These are phyloP conservation scores for Meloe dianella DNA, from an alignment of 2,888 invertebrate species.

Conservation along the genomic window DNA sequence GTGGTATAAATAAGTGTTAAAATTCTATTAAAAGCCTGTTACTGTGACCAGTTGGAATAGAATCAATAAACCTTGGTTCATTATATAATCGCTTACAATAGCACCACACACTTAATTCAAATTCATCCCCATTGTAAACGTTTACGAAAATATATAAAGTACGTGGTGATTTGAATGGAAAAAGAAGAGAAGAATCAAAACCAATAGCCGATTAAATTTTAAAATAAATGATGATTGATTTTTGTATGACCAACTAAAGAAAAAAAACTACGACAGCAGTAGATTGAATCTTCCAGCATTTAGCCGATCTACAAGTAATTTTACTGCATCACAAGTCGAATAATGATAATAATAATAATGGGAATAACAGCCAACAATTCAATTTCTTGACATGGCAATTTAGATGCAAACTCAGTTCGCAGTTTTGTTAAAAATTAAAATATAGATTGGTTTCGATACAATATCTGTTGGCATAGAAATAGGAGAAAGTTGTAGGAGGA, in stretches of 20 bases:
- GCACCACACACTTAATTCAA: constrained; percentile 2
- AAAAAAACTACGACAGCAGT: too few relatives aligned
- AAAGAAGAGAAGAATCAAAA: too few relatives aligned
- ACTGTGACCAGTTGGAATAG: not conserved
- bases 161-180: not conserved
- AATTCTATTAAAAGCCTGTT: constrained; percentile 8
- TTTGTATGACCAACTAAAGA: too few relatives aligned
- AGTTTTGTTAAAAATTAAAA: not conserved
- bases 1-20: not conserved
- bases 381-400: not conserved
- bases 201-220: too few relatives aligned
- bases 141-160: not conserved
- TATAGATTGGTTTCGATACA: too few relatives aligned
- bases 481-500: too few relatives aligned
- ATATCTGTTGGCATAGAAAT: too few relatives aligned
- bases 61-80: constrained; percentile 14
- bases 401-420: not conserved
- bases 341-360: not conserved
- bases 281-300: too few relatives aligned
- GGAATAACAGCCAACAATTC: not conserved
- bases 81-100: constrained; percentile 11
- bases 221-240: too few relatives aligned
- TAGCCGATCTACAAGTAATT: too few relatives aligned
- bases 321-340: not conserved
- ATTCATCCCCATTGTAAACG: not conserved